These are phyloP conservation scores for Chloropsis cyanopogon DNA, from an alignment of 2,113 vertebrate species.

Conservation along the genomic window DNA sequence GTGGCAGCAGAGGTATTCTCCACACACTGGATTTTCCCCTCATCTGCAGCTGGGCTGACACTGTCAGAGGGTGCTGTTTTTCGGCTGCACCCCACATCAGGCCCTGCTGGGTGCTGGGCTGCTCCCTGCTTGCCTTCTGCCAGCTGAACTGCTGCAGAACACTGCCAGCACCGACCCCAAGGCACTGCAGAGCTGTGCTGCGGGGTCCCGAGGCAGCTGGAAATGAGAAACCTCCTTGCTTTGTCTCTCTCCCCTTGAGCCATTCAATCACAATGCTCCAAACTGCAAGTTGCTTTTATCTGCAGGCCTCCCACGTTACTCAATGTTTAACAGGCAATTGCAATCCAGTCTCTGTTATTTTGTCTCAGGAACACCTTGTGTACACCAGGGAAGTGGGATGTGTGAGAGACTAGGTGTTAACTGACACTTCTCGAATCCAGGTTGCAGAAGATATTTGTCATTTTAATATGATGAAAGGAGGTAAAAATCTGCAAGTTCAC, in stretches of 20 bases:
- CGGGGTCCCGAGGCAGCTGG: neutral
- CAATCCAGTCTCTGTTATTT: slow-evolving; percentile 4
- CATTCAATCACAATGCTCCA: neutral
- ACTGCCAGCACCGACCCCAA: rapidly evolving
- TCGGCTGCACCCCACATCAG: neutral
- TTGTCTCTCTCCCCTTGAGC: neutral
- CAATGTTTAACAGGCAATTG: neutral
- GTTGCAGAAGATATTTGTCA: neutral
- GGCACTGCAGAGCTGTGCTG: neutral
- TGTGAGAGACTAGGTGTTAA: slow-evolving; percentile 52
- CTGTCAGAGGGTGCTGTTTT: neutral
- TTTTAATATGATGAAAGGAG: neutral
- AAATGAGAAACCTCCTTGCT: neutral
- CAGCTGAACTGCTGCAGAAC: neutral
- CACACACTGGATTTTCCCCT: rapidly evolving
- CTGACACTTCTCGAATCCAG: neutral
- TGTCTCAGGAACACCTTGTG: slow-evolving; percentile 30
- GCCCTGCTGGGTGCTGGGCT: rapidly evolving
- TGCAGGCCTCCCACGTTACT: neutral
- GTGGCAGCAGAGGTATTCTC: neutral
- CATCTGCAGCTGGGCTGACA: neutral
- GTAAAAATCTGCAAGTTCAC: neutral
- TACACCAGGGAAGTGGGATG: slow-evolving; percentile 3
- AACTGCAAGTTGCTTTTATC: slow-evolving; percentile 12
- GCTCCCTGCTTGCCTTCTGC: rapidly evolving